Base-by-base conservation (phyloP, 2,888 invertebrate species). In the Odontocerum albicorne region DNA sequence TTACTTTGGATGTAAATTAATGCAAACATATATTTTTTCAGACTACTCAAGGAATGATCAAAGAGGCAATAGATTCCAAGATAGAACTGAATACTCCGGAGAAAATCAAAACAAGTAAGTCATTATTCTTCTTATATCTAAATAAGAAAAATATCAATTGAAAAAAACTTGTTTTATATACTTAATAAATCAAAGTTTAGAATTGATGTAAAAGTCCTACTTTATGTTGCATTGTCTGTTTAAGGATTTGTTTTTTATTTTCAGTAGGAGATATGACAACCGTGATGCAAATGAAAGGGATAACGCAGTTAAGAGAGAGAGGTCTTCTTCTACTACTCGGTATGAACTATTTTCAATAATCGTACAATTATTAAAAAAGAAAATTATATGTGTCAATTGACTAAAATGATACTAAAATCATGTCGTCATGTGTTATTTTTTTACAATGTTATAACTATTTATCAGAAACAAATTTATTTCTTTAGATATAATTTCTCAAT, bases 231-330 rank as follows among this genome's bases (percentile, higher is more conserved):
- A 15, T 36, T 46, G 19, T n/a, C n/a, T n/a, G n/a, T n/a, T n/a
- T n/a, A n/a, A n/a, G n/a, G n/a, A n/a, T n/a, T n/a, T n/a, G n/a
- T n/a, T n/a, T n/a, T 44, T 6, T 44, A 19, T 39, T 49, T 46
- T 19, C 47, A 57, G 57, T 31, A 47, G 51, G 40, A 47, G 55
- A 51, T 49, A 38, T 54, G 60, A 60, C 7, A 47, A 44, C 17
- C 35, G 46, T 31, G 43, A 35, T 35, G 27, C 20, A 33, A 50
- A 44, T 35, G 57, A 57, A 15, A 54, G 54, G 7, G 47, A 51
- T 20, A 44, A 40, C 15, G 16, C 55, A 7, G 31, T 35, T 6
- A 54, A 42, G 20, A 53, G 40, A 31, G 55, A 60, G 10, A 38
- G 13, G 4, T 49, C 59, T 0, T n/a, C 47, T 6, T 49, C 55